Conservation (phyloP, 2,888 invertebrate species). For the Conchocele bisecta region DNA sequence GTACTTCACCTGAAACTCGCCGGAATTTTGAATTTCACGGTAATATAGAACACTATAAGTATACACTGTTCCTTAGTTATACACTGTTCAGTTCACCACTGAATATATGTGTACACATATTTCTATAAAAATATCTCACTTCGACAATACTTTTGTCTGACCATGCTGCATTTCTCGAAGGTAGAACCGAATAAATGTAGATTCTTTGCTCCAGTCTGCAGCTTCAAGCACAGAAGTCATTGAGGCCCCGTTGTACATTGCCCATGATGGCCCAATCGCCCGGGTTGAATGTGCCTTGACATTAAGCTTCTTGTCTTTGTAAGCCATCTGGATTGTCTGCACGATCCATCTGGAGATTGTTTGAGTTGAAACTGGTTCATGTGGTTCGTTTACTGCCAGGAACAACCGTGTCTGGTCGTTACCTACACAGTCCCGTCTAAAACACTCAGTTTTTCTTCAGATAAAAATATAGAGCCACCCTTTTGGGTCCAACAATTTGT, state of each 20-base stretch:
- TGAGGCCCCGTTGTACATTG: conserved; percentile 36
- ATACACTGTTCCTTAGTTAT: too few species aligned
- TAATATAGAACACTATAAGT: too few species aligned
- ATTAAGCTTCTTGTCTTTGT: conserved; percentile 16
- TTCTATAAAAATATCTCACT: too few species aligned
- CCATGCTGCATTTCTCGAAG: conserved; percentile 15
- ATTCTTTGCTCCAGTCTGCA: conserved; percentile 37
- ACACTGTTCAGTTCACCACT: too few species aligned
- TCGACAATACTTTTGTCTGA: too few species aligned
- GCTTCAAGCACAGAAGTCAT: conserved; percentile 23
- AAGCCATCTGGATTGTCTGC: conserved; percentile 22
- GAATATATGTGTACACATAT: too few species aligned
- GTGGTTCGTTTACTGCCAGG: conserved; percentile 38
- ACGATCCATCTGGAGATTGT: conserved; percentile 50
- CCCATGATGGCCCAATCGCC: conserved; percentile 36
- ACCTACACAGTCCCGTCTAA: too few species aligned
- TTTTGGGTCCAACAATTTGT: conserved; percentile 24
- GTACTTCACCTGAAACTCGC: too few species aligned
- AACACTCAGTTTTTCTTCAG: background rate
- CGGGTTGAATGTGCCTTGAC: conserved; percentile 35
- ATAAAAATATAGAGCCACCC: background rate
- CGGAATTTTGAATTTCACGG: too few species aligned
- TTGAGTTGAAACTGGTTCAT: conserved; percentile 36
- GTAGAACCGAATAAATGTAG: conserved; percentile 40
- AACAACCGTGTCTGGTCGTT: too few species aligned